Evolutionary conservation across 2,113 vertebrate species (phyloP).

Genomic region (Acrocephalus arundinaceus): DNA sequence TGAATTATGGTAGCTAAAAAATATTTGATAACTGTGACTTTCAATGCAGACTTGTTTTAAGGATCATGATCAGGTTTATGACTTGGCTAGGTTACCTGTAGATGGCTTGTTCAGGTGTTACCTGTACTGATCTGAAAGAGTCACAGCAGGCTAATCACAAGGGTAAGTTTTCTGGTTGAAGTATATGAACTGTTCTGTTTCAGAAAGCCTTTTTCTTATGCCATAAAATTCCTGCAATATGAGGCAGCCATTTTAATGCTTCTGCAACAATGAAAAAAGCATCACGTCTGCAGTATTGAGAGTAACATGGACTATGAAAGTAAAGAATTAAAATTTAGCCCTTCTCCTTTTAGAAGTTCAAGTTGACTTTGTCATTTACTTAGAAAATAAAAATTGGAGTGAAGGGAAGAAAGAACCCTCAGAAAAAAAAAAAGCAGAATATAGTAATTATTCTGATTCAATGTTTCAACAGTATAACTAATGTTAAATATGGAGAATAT

Average conservation of each 20-base stretch:
- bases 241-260: slow-evolving; percentile 23
- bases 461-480: neutral
- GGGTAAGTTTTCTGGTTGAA: neutral
- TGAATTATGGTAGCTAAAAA: slow-evolving; percentile 13
- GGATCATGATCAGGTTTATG: neutral
- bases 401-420: neutral
- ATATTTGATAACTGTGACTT: neutral
- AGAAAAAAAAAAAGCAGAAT: neutral
- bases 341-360: neutral
- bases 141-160: neutral
- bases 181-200: neutral
- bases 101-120: neutral
- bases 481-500: neutral
- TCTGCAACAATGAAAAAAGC: neutral
- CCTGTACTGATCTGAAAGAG: neutral
- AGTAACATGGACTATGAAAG: neutral
- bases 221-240: neutral
- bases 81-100: neutral
- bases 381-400: neutral
- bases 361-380: neutral
- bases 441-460: neutral
- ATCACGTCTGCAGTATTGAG: neutral
- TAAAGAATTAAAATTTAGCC: neutral
- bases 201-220: neutral
- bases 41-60: neutral